A percentile compares a stretch with the other conserved stretches of the same genome.
Conservation (phyloP, 2,113 vertebrate species). For the Mionectes macconnelli region DNA sequence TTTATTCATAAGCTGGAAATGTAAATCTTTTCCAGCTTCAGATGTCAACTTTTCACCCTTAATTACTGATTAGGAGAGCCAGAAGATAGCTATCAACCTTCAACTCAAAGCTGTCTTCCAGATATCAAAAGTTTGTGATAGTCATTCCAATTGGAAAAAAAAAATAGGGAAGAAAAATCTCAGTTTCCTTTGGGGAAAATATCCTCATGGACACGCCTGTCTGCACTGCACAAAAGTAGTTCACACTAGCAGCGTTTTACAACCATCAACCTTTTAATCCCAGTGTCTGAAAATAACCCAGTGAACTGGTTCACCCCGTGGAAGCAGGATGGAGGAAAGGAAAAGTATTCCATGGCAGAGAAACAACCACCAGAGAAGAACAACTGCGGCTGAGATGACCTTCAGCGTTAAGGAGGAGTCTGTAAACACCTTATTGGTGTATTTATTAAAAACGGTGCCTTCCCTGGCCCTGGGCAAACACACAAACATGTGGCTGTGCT, state of each 20-base stretch:
- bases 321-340: neutral
- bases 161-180: neutral
- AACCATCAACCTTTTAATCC: neutral
- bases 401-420: neutral
- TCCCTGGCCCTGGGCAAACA: neutral
- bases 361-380: neutral
- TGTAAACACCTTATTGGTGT: neutral
- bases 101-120: neutral
- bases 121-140: neutral
- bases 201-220: neutral
- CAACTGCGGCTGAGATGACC: neutral
- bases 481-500: neutral
- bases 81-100: neutral
- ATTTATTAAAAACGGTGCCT: neutral
- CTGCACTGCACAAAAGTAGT: neutral
- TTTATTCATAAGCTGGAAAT: neutral
- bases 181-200: neutral
- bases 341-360: neutral
- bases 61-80: neutral
- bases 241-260: neutral
- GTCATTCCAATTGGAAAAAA: neutral
- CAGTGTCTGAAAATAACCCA: neutral
- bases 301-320: neutral
- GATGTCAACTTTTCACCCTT: neutral
- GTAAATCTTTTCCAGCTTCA: neutral